Evolutionary conservation across 2,797 vertebrate genomes (phyloP).

Genomic region (Eospalax fontanierii): DNA sequence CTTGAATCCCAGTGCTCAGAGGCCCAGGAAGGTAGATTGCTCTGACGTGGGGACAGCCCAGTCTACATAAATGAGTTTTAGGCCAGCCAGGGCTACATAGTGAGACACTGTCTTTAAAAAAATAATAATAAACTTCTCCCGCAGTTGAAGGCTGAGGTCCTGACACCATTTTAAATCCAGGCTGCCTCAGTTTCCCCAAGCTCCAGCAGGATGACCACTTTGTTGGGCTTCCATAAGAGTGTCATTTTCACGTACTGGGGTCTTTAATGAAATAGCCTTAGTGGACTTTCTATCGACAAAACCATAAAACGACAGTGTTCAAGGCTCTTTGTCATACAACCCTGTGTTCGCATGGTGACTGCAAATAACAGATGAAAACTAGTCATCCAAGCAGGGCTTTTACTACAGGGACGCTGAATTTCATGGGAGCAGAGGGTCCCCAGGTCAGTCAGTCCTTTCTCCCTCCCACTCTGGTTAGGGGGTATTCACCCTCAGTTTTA

Average conservation of each 20-base stretch:
- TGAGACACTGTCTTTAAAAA: too few species aligned
- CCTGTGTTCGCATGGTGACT: neutral
- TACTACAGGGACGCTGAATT: neutral
- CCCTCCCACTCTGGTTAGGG: neutral
- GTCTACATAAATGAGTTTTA: too few species aligned
- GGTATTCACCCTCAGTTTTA: neutral
- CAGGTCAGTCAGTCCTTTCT: neutral
- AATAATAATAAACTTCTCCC: too few species aligned
- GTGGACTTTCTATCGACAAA: neutral
- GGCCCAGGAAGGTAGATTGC: too few species aligned
- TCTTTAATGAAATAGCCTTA: neutral
- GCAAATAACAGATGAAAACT: neutral
- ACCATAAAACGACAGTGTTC: neutral
- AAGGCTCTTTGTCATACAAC: neutral
- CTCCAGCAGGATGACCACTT: neutral
- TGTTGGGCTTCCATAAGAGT: neutral
- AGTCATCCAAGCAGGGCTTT: neutral
- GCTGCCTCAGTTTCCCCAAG: constrained; percentile 5
- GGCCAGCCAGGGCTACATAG: too few species aligned
- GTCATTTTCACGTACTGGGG: neutral
- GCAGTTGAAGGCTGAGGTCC: too few species aligned
- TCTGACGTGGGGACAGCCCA: too few species aligned
- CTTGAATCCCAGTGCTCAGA: too few species aligned
- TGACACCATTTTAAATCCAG: neutral
- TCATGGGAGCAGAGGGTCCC: neutral